Evolutionary conservation across 1,140 invertebrate species (phyloP).

Genomic region (Platorchestia sp.): DNA sequence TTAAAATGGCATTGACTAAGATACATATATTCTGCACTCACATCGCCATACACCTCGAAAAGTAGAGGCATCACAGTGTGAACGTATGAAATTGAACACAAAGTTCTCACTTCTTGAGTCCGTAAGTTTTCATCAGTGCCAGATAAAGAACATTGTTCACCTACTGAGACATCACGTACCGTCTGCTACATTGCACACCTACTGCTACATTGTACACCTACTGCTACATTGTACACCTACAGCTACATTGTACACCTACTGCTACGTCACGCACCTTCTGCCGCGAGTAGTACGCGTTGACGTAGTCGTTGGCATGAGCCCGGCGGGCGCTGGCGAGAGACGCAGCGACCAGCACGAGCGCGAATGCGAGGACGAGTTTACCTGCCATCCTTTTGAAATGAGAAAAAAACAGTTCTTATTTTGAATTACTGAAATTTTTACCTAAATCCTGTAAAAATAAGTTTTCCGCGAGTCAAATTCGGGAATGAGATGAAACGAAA

Average conservation of each 20-base stretch:
- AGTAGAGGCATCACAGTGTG: neutral
- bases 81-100: neutral
- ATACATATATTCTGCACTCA: neutral
- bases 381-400: constrained; percentile 10
- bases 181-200: too few species aligned
- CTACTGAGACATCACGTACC: too few species aligned
- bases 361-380: neutral
- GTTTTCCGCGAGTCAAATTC: neutral
- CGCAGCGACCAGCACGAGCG: constrained; percentile 4
- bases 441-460: neutral
- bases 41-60: neutral
- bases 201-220: too few species aligned
- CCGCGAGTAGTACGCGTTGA: constrained; percentile 21
- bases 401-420: neutral
- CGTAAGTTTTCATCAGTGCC: too few species aligned
- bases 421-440: too few species aligned
- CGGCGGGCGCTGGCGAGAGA: neutral
- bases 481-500: neutral
- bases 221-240: too few species aligned
- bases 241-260: too few species aligned
- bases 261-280: constrained; percentile 3
- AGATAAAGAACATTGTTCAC: too few species aligned
- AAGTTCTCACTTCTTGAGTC: neutral
- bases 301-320: constrained; percentile 19
- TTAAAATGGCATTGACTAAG: too few species aligned